These are phyloP conservation scores for Caerostris darwini DNA, from an alignment of 1,140 invertebrate species.

Conservation along the genomic window DNA sequence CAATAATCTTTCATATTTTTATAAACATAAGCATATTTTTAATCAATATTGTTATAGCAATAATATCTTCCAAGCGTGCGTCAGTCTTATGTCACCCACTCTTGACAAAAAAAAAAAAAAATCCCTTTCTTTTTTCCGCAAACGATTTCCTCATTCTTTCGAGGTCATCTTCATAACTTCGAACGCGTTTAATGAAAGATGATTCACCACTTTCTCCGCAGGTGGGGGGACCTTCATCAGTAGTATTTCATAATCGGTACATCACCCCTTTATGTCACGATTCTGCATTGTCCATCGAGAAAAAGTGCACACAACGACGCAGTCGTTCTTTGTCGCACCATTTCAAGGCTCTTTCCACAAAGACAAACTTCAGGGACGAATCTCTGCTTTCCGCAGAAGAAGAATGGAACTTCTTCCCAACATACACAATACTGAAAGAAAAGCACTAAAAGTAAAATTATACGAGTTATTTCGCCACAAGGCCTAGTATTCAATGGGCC, in stretches of 20 bases:
- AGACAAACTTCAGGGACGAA: not conserved
- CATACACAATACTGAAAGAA: too few relatives aligned
- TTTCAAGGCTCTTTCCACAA: not conserved
- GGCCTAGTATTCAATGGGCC: too few relatives aligned
- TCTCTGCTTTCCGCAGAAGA: not conserved
- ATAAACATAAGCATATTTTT: too few relatives aligned
- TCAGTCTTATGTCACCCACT: too few relatives aligned
- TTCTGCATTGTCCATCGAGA: not conserved
- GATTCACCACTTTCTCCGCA: not conserved
- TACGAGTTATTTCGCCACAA: too few relatives aligned
- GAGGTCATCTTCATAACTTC: not conserved
- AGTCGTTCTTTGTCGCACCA: not conserved
- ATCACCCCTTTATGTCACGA: constrained; percentile 2
- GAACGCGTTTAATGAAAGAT: not conserved
- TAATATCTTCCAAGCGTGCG: too few relatives aligned
- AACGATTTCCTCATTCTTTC: not conserved
- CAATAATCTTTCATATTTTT: too few relatives aligned
- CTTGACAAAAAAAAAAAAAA: too few relatives aligned
- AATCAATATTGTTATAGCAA: too few relatives aligned
- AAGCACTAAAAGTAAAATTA: too few relatives aligned
- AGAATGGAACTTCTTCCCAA: not conserved
- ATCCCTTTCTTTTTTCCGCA: not conserved
- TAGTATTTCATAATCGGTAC: constrained; percentile 13
- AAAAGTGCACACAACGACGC: not conserved
- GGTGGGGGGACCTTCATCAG: not conserved